These are phyloP conservation scores for Drosophila subsilvestris DNA, from an alignment of 2,888 invertebrate genomes.

Conservation along the genomic window DNA sequence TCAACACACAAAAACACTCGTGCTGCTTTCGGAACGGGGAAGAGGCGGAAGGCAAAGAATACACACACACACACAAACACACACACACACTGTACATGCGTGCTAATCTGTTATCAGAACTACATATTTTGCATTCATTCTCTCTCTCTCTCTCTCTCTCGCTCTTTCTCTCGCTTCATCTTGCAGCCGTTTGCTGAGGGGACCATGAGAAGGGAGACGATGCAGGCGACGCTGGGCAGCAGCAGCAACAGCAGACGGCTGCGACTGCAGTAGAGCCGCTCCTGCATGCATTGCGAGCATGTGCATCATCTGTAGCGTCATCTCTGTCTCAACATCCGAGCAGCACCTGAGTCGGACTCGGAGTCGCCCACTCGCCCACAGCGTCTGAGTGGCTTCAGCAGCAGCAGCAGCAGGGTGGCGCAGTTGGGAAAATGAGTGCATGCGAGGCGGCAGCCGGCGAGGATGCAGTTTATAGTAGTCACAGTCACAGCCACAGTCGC, in stretches of 20 bases:
- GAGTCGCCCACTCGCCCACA: not conserved
- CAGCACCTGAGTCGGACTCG: constrained; percentile 12
- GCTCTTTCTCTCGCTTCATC: not conserved
- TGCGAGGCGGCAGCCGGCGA: constrained; percentile 50
- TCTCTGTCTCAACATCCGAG: constrained; percentile 12
- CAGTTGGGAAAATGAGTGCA: constrained; percentile 63
- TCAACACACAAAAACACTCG: constrained; percentile 12
- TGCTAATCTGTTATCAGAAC: constrained; percentile 73
- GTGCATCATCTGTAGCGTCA: constrained; percentile 41
- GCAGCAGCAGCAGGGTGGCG: constrained; percentile 23
- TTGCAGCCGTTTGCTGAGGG: constrained; percentile 33
- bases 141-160: constrained; percentile 1
- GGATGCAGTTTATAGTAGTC: constrained; percentile 29
- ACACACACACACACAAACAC: constrained; percentile 15
- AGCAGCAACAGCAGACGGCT: not conserved
- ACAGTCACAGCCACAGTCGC: constrained; percentile 19
- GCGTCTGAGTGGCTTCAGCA: constrained; percentile 16
- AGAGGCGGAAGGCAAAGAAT: not conserved
- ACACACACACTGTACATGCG: constrained; percentile 7
- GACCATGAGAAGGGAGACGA: constrained; percentile 60
- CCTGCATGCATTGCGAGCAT: constrained; percentile 64
- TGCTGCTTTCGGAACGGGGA: not conserved
- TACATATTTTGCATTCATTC: constrained; percentile 21
- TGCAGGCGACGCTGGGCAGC: constrained; percentile 32
- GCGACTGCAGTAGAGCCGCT: constrained; percentile 39